phyloP scores from a whole-genome alignment of 2,888 invertebrate genomes.

The Apotomis turbidana region DNA sequence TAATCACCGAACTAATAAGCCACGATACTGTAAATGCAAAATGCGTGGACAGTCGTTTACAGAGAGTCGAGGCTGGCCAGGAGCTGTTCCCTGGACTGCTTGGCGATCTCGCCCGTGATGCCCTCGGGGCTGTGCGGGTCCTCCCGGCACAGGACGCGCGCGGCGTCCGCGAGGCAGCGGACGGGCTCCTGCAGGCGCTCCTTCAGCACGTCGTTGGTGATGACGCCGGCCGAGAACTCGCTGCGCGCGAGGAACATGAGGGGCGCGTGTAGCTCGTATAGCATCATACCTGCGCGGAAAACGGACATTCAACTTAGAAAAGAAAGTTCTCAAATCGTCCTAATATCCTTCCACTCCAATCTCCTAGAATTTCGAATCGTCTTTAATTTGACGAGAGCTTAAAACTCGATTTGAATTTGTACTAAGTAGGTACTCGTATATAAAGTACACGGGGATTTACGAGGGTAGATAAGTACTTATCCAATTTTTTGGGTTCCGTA shows the following conservation, averaged over 20 bases:
- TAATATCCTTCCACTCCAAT: no score
- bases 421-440: no score
- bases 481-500: no score
- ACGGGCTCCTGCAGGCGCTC: slow-evolving; percentile 86
- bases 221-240: slow-evolving; percentile 83
- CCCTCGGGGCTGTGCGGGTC: slow-evolving; percentile 87
- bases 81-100: slow-evolving; percentile 76
- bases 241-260: slow-evolving; percentile 88
- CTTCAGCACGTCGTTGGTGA: slow-evolving; percentile 85
- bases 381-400: no score
- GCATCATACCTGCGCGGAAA: slow-evolving; percentile 84
- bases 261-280: slow-evolving; percentile 93
- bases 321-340: no score
- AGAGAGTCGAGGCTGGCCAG: slow-evolving; percentile 69
- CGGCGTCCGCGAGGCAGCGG: slow-evolving; percentile 85
- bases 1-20: no score
- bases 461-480: no score
- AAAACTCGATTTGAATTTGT: no score
- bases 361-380: no score
- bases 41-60: slow-evolving; percentile 46
- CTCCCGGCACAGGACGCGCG: slow-evolving; percentile 86
- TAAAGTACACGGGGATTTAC: no score
- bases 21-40: neutral
- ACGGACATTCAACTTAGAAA: no score
- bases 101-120: slow-evolving; percentile 84